phyloP scores from a whole-genome alignment of 2,797 vertebrate genomes.

The Tokudaia muenninki region DNA sequence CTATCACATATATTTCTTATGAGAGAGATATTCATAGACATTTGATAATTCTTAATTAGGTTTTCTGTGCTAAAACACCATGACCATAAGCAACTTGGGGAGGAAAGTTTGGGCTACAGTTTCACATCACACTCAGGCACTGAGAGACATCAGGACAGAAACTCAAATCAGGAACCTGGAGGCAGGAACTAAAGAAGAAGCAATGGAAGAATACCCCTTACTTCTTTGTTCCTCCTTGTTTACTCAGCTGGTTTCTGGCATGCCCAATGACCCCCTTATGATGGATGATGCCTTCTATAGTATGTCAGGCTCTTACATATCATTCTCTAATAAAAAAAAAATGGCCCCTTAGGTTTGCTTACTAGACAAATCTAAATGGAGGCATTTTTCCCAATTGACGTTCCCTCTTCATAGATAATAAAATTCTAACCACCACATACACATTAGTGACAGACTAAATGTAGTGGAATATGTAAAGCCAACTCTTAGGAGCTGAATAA shows the following conservation, averaged over 20 bases:
- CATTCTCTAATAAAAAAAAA: background rate
- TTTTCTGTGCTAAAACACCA: background rate
- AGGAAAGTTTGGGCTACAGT: background rate
- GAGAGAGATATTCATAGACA: background rate
- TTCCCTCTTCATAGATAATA: background rate
- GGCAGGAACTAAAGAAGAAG: background rate
- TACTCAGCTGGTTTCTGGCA: background rate
- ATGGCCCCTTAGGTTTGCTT: background rate
- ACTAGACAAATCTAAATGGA: background rate
- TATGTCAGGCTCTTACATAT: background rate
- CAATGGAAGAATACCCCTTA: too few relatives aligned
- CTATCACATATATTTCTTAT: background rate
- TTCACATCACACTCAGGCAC: background rate
- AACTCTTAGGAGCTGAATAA: background rate
- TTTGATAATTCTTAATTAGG: background rate
- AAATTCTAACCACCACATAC: background rate
- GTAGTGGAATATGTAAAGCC: background rate
- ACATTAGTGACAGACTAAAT: background rate
- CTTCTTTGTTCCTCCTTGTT: background rate
- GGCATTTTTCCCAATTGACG: background rate
- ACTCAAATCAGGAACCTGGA: background rate
- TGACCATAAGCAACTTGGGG: background rate
- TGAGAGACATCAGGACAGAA: background rate
- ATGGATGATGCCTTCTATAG: too few relatives aligned
- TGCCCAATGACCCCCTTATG: background rate